These are phyloP conservation scores for Columbina picui DNA, from an alignment of 2,113 vertebrate species.

Conservation along the genomic window DNA sequence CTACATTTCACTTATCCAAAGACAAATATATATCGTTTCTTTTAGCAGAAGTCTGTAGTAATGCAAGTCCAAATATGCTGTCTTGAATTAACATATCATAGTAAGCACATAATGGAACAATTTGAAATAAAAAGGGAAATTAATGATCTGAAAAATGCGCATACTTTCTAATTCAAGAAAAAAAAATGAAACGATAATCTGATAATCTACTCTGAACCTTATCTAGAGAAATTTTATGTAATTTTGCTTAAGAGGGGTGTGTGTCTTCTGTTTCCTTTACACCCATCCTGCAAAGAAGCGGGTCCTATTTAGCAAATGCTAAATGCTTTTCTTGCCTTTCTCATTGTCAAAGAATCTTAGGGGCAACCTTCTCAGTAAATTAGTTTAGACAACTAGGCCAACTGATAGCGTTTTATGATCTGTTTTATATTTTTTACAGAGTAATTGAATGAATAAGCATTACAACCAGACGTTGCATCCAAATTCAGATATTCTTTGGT, in stretches of 20 bases:
- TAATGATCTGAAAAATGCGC: neutral
- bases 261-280: neutral
- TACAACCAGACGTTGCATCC: neutral
- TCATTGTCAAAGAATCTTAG: neutral
- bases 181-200: accelerated
- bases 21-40: neutral
- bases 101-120: neutral
- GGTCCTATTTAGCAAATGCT: neutral
- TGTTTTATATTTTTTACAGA: neutral
- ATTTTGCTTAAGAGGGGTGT: neutral
- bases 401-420: neutral
- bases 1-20: neutral
- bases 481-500: neutral
- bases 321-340: neutral
- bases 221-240: neutral
- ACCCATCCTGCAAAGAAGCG: neutral
- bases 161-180: neutral
- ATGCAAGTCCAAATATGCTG: neutral
- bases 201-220: neutral
- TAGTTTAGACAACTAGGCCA: neutral
- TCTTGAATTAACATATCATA: neutral
- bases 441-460: neutral
- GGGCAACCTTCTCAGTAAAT: neutral
- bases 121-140: neutral
- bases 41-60: neutral